Evolutionary conservation across 2,797 vertebrate genomes (phyloP).

Genomic region (Sebastes paucispinis): DNA sequence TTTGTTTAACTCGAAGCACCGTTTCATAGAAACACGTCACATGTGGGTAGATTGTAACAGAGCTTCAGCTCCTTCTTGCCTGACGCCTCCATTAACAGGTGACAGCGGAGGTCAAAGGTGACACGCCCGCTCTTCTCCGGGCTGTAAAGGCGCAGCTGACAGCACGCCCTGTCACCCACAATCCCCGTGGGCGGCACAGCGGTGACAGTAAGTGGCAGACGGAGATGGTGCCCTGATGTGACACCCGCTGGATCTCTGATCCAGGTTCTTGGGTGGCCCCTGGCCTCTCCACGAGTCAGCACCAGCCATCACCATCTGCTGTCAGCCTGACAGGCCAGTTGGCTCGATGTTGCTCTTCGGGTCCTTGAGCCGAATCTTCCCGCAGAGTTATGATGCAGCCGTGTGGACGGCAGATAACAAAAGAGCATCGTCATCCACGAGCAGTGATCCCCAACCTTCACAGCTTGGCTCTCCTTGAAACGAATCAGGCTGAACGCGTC

Average conservation of each 20-base stretch:
- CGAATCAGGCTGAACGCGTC: not conserved
- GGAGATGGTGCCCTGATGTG: constrained; percentile 50
- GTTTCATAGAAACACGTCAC: not conserved
- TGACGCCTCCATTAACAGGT: constrained; percentile 50
- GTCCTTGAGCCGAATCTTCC: constrained; percentile 1
- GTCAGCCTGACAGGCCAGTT: constrained; percentile 56
- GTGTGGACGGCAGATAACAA: not conserved
- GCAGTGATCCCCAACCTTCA: not conserved
- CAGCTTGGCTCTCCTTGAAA: not conserved
- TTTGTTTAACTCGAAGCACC: not conserved
- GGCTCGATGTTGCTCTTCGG: not conserved
- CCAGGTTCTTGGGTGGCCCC: constrained; percentile 31
- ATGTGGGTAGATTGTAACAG: not conserved
- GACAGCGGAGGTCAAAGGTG: constrained; percentile 50
- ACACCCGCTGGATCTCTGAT: constrained; percentile 55
- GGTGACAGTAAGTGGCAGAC: constrained; percentile 65
- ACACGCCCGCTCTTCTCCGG: not conserved
- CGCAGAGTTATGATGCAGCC: not conserved
- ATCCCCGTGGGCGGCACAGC: constrained; percentile 6
- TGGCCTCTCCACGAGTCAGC: constrained; percentile 58
- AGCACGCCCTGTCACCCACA: constrained; percentile 21
- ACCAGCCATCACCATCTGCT: constrained; percentile 46
- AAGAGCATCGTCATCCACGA: not conserved
- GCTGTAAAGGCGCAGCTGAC: constrained; percentile 31
- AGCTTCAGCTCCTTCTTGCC: constrained; percentile 1